Base-by-base conservation (phyloP, 2,113 vertebrate genomes). In the Donacobius atricapilla region DNA sequence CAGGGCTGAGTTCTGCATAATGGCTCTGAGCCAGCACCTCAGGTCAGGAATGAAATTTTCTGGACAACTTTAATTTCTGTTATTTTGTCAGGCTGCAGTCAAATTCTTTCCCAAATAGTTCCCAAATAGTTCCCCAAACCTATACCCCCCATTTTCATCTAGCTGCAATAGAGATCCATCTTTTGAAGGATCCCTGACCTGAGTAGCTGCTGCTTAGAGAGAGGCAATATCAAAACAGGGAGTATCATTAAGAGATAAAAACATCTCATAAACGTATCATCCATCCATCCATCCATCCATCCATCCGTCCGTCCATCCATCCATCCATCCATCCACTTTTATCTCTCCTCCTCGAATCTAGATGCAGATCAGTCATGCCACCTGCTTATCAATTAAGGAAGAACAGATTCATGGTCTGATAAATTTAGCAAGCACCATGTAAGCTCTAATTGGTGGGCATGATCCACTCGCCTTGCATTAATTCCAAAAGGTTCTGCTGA, bases 401-500 rank as follows among this genome's bases (percentile, higher is more conserved):
- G 85, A 95, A 78, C 63, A 95, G 91, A 93, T 90, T 93, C 42
- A 31, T 56, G 48, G 48, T 57, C 61, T 89, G 90, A 96, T 91
- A 95, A 96, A 72, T 57, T 73, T 63, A 42, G 61, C 9, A 39
- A 92, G 83, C 42, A 53, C 65, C 66, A 35, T 80, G 58, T 88
- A 79, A 71, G 57, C 86, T 92, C 30, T 80, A 81, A 68, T 27
- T 80, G 90, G 58, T 30, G 7, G 53, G 87, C 63, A 66, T n/a
- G 57, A 93, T 78, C 89, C 72, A 51, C 11, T 53, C 0, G 7
- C 63, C 53, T 73, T 79, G 48, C 50, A 84, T 92, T 82, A 87
- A 94, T 77, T 93, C 69, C 63, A n/a, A 89, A 93, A 45, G 50
- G 64, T n/a, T 69, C 87, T 64, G 61, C 71, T 94, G 94, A 94